These are phyloP conservation scores for Neodiprion virginianus DNA, from an alignment of 1,140 invertebrate genomes.

Conservation along the genomic window DNA sequence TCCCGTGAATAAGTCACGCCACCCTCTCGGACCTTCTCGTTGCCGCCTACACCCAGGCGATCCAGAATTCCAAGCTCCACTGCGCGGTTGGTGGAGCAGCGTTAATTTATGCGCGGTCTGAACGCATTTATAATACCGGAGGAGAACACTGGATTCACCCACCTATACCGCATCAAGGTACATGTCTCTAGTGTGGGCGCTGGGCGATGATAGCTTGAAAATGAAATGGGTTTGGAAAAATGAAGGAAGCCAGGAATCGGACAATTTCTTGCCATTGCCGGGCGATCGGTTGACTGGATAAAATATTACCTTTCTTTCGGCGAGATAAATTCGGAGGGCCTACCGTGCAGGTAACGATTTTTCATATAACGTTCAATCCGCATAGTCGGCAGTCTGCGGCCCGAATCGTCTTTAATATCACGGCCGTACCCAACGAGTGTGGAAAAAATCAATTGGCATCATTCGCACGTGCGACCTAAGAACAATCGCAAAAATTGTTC, in stretches of 20 bases:
- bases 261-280: background rate
- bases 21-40: background rate
- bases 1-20: conserved; percentile 11
- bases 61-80: conserved; percentile 18
- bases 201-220: background rate
- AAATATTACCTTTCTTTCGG: background rate
- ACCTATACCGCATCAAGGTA: background rate
- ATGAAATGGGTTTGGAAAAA: background rate
- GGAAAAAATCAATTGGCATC: background rate
- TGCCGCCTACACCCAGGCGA: conserved; percentile 17
- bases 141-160: background rate
- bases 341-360: background rate
- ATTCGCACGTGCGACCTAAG: conserved; percentile 2
- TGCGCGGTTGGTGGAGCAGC: conserved; percentile 6
- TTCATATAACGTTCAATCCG: background rate
- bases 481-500: background rate
- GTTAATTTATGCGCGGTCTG: conserved; percentile 2
- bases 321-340: no score
- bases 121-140: conserved; percentile 7
- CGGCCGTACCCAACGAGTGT: background rate
- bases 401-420: background rate
- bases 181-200: background rate
- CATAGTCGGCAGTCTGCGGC: background rate
- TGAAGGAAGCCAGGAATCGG: background rate
- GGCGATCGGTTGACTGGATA: background rate